Evolutionary conservation across 92 coral and sea anemone species (phyloP).

Genomic region (Actinernus sp.): DNA sequence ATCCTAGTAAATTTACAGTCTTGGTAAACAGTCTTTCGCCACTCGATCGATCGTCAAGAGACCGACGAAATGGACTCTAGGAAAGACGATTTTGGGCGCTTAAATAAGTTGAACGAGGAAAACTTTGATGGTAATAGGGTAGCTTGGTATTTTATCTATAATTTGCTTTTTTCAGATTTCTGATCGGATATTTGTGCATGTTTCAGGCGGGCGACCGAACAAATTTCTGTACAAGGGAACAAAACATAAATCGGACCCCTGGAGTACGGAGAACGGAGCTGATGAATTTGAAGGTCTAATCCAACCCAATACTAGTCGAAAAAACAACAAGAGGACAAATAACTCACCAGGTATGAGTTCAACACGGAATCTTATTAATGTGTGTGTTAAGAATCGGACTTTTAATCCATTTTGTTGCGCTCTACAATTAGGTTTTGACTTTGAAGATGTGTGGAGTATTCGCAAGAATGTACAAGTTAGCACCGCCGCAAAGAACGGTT

Average conservation of each 20-base stretch:
- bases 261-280: constrained; percentile 52
- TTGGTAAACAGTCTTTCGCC: too few species aligned
- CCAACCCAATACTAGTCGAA: constrained; percentile 19
- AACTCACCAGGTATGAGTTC: constrained; percentile 67
- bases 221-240: constrained; percentile 74
- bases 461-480: constrained; percentile 86
- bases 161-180: too few species aligned
- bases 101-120: constrained; percentile 26
- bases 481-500: constrained; percentile 74
- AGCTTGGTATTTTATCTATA: constrained; percentile 3
- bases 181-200: neutral
- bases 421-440: constrained; percentile 78
- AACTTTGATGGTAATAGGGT: constrained; percentile 43
- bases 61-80: constrained; percentile 60
- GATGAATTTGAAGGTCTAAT: constrained; percentile 31
- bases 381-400: neutral
- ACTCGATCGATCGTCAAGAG: too few species aligned
- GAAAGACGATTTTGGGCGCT: constrained; percentile 47
- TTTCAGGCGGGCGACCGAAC: constrained; percentile 75
- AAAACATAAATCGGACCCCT: constrained; percentile 60
- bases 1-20: too few species aligned
- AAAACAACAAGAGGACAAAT: constrained; percentile 43
- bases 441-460: constrained; percentile 88
- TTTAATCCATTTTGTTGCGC: too few species aligned
- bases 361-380: neutral